Evolutionary conservation across 2,113 vertebrate genomes (phyloP).

Genomic region (Marmota flaviventris): DNA sequence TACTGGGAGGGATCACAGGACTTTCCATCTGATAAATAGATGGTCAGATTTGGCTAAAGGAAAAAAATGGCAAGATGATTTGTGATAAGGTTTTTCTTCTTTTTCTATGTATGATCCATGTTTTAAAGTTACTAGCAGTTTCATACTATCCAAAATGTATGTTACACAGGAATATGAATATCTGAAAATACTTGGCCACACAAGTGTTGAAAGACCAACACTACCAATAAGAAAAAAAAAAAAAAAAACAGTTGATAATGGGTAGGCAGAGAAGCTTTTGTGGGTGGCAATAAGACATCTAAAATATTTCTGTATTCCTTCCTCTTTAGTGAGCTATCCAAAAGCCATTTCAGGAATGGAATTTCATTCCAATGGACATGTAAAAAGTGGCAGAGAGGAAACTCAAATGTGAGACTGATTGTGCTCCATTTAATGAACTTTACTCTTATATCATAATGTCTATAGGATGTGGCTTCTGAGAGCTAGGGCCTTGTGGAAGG

Average conservation of each 20-base stretch:
- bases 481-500: not conserved
- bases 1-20: not conserved
- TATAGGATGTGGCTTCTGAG: not conserved
- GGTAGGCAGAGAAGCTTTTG: not conserved
- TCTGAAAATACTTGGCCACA: not conserved
- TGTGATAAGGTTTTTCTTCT: not conserved
- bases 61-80: not conserved
- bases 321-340: not conserved
- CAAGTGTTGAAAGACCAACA: not conserved
- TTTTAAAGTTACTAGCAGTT: constrained; percentile 3
- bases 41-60: not conserved
- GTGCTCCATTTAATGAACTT: not conserved
- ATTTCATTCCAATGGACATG: not conserved
- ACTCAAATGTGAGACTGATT: not conserved
- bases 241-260: not conserved
- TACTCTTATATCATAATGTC: not conserved
- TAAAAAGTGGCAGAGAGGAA: not conserved
- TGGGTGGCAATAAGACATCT: not conserved
- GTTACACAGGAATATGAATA: not conserved
- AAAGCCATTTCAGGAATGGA: not conserved
- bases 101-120: not conserved
- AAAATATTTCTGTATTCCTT: not conserved
- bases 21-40: not conserved
- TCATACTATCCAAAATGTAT: not conserved
- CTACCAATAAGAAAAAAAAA: not conserved